These are phyloP conservation scores for Lamprologus ornatipinnis DNA, from an alignment of 2,113 vertebrate species.

Conservation along the genomic window DNA sequence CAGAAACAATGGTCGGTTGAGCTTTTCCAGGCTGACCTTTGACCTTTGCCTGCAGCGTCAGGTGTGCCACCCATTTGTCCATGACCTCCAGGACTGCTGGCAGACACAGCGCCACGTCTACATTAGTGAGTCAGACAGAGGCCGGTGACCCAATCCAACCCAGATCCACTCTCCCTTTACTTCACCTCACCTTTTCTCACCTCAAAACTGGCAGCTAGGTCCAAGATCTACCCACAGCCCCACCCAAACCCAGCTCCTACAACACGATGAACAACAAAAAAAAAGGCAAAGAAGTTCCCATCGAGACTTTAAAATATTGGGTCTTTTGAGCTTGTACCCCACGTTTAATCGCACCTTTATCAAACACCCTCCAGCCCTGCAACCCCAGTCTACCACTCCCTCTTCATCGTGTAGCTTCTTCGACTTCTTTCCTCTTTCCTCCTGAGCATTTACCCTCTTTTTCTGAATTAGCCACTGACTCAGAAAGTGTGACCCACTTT, in stretches of 20 bases:
- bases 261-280: neutral
- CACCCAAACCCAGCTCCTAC: neutral
- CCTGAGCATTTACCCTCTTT: constrained; percentile 21
- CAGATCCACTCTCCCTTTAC: constrained; percentile 1
- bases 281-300: neutral
- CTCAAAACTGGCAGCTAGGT: neutral
- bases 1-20: neutral
- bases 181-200: constrained; percentile 11
- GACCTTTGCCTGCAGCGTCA: constrained; percentile 81
- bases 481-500: constrained; percentile 58
- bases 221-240: neutral
- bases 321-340: neutral
- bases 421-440: neutral
- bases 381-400: neutral
- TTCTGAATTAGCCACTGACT: constrained; percentile 36
- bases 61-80: constrained; percentile 88
- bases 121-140: constrained; percentile 86
- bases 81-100: constrained; percentile 91
- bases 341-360: neutral
- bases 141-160: constrained; percentile 14
- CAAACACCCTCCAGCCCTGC: neutral
- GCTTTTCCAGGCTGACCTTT: constrained; percentile 43
- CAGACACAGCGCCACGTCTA: constrained; percentile 91
- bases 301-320: neutral
- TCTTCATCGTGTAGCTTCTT: neutral